Evolutionary conservation across 2,888 invertebrate genomes (phyloP).

Genomic region (Myopa testacea): DNA sequence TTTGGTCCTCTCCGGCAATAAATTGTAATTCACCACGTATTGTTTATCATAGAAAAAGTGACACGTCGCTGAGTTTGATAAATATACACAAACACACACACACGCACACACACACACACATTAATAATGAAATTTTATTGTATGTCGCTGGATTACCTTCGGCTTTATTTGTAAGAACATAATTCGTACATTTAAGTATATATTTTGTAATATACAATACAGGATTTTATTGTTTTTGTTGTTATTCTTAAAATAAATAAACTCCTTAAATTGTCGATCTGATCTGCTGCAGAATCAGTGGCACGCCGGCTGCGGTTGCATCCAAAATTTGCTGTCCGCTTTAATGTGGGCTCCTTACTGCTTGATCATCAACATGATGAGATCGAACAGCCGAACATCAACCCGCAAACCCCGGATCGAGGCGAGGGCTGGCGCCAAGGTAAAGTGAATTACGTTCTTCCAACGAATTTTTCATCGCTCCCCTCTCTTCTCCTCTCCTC

Average conservation of each 20-base stretch:
- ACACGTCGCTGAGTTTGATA: not conserved
- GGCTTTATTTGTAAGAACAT: not conserved
- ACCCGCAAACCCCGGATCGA: not conserved
- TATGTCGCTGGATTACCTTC: not conserved
- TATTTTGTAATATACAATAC: not conserved
- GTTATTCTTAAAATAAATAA: conserved; percentile 12
- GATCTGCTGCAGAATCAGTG: too few relatives aligned
- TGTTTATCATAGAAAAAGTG: not conserved
- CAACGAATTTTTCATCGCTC: not conserved
- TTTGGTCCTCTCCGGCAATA: too few relatives aligned
- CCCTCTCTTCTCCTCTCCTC: too few relatives aligned
- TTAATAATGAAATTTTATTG: too few relatives aligned
- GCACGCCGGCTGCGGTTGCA: too few relatives aligned
- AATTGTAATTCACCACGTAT: too few relatives aligned
- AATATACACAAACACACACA: not conserved
- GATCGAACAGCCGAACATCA: not conserved
- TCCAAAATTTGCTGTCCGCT: too few relatives aligned
- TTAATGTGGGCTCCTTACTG: too few relatives aligned
- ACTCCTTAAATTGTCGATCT: not conserved
- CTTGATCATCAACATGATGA: too few relatives aligned
- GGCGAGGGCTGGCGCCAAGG: not conserved
- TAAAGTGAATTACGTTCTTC: not conserved
- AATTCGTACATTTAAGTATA: too few relatives aligned
- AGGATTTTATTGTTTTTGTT: not conserved
- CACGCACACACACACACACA: too few relatives aligned